Evolutionary conservation across 2,113 vertebrate species (phyloP).

Genomic region (Eonycteris spelaea): DNA sequence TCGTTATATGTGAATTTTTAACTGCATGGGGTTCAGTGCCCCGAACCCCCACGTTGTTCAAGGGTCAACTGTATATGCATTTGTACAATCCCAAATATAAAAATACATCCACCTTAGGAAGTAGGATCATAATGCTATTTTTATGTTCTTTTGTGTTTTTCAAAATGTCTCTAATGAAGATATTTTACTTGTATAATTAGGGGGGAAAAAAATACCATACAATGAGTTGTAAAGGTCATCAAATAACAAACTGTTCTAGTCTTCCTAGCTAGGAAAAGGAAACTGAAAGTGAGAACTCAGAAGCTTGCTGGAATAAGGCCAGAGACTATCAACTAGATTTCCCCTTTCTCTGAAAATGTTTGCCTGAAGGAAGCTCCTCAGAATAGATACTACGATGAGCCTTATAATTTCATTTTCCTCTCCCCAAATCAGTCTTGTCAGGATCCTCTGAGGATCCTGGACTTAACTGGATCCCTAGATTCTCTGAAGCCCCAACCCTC

Average conservation of each 20-base stretch:
- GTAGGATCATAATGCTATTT: background rate
- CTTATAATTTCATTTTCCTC: background rate
- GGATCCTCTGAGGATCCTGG: background rate
- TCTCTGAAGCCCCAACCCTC: background rate
- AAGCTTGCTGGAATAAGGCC: background rate
- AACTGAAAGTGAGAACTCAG: slow-evolving; percentile 51
- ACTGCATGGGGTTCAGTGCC: too few species aligned
- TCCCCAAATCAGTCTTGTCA: background rate
- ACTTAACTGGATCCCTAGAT: background rate
- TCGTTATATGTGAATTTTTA: background rate
- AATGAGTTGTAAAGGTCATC: background rate
- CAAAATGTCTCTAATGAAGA: background rate
- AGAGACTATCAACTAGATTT: background rate
- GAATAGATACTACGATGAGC: background rate
- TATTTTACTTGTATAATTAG: background rate
- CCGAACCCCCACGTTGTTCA: background rate
- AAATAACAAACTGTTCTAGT: background rate
- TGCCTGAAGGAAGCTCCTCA: background rate
- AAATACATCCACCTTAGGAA: background rate
- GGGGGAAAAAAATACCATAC: background rate
- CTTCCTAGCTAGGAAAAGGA: slow-evolving; percentile 38
- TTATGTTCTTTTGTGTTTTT: slow-evolving; percentile 24
- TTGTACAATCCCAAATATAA: background rate
- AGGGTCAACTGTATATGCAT: background rate
- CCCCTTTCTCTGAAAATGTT: background rate